Base-by-base conservation (phyloP, 2,888 invertebrate genomes). In the Hypercompe scribonia region DNA sequence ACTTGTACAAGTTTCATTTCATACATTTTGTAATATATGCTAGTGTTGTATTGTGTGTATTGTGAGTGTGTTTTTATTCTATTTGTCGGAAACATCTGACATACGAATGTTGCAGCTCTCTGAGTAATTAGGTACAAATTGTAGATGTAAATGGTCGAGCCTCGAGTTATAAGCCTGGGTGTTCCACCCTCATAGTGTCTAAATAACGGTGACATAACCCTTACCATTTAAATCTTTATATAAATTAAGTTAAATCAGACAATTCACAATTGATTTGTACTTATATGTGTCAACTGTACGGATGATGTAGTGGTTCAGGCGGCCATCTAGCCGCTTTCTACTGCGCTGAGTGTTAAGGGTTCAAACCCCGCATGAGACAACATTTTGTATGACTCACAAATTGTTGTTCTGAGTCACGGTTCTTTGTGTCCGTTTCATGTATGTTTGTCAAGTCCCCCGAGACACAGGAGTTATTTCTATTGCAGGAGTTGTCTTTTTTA, bases 1-100 rank as follows among this genome's bases (percentile, higher is more conserved):
- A 81, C 75, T 24, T n/a, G 54, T 75, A 54, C 70, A 74, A 81
- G 72, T 81, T 84, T 79, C 67, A 70, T 72, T 65, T 73, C 68
- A 66, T 39, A 72, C 74, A 74, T 84, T 81, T 76, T 74, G 81
- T 71, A 58, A 70, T 74, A 76, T 75, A 66, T n/a, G 33, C 69
- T 24, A 24, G 58, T 36, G n/a, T n/a, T n/a, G n/a, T n/a, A n/a
- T n/a, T n/a, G n/a, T n/a, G n/a, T n/a, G 64, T 61, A 18, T 70
- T 21, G 39, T 34, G 64, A 65, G 34, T 67, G 61, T 33, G 46
- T 34, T 71, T 66, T 61, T 7, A 63, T 67, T 46, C 61, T 28
- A 46, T 67, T 61, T 46, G 33, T 42, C 15, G n/a, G 15, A 39
- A 39, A 28, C 8, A 31, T 28, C 33, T 4, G 46, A 3, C 18